Evolutionary conservation across 2,113 vertebrate genomes (phyloP).

Genomic region (Carettochelys insculpta): DNA sequence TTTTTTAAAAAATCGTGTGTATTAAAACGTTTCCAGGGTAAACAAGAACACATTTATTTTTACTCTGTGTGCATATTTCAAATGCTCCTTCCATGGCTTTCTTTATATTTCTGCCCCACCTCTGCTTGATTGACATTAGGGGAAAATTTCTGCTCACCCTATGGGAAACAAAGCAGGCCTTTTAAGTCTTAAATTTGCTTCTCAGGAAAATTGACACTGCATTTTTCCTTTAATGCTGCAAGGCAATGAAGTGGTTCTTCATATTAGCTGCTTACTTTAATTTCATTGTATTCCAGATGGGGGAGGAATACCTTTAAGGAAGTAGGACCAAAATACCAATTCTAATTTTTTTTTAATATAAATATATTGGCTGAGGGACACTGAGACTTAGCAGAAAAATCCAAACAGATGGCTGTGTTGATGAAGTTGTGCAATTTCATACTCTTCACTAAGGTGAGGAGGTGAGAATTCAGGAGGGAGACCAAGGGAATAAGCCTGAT

Average conservation of each 20-base stretch:
- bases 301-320: background rate
- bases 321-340: background rate
- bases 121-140: background rate
- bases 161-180: background rate
- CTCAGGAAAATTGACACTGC: background rate
- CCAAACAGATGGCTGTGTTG: background rate
- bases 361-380: background rate
- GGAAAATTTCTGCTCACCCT: background rate
- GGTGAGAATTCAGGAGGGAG: background rate
- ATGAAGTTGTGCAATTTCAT: background rate
- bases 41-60: background rate
- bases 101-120: background rate
- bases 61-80: slow-evolving; percentile 19
- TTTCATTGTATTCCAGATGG: background rate
- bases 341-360: background rate
- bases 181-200: background rate
- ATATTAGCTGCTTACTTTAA: background rate
- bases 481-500: slow-evolving; percentile 5
- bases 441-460: background rate
- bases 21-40: slow-evolving; percentile 56
- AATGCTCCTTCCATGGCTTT: background rate
- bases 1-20: background rate
- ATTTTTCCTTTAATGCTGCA: background rate
- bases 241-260: background rate
- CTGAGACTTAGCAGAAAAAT: slow-evolving; percentile 4